Evolutionary conservation across 1,140 invertebrate species (phyloP).

Genomic region (Drosophila lacertosa): DNA sequence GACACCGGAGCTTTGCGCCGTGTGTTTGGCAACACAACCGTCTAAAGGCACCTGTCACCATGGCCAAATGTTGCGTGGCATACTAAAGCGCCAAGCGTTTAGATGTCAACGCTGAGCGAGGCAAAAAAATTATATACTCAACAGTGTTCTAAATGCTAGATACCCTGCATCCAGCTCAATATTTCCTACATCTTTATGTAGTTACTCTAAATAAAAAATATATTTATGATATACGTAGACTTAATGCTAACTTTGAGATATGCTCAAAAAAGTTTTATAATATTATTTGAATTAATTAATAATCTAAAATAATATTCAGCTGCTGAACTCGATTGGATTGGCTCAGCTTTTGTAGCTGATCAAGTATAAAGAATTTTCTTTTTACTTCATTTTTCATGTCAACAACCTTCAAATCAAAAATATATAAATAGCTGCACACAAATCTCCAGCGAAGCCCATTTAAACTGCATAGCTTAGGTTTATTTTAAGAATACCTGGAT

Average conservation of each 20-base stretch:
- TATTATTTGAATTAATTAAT: too few species aligned
- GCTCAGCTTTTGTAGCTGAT: too few species aligned
- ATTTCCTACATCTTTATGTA: too few species aligned
- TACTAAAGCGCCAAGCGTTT: conserved; percentile 78
- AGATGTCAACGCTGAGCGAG: conserved; percentile 63
- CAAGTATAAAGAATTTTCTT: too few species aligned
- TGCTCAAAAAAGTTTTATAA: too few species aligned
- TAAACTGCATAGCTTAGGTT: neutral
- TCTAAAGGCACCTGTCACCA: conserved; percentile 81
- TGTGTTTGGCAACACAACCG: conserved; percentile 58
- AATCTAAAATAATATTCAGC: too few species aligned
- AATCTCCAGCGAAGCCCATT: neutral
- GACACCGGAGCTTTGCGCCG: conserved; percentile 75
- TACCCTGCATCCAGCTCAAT: conserved; percentile 35
- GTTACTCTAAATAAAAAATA: too few species aligned
- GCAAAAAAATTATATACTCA: neutral
- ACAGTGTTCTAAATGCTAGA: conserved; percentile 10
- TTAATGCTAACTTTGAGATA: too few species aligned
- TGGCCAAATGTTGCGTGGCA: conserved; percentile 75
- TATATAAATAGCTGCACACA: neutral
- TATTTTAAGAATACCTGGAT: neutral
- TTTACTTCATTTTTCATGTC: too few species aligned
- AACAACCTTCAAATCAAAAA: neutral
- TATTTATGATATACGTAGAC: too few species aligned
- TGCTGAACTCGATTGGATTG: too few species aligned